Evolutionary conservation across 2,113 vertebrate genomes (phyloP), one percentile per base, ranked within the genome.

Genomic region (Bostrychus sinensis): DNA sequence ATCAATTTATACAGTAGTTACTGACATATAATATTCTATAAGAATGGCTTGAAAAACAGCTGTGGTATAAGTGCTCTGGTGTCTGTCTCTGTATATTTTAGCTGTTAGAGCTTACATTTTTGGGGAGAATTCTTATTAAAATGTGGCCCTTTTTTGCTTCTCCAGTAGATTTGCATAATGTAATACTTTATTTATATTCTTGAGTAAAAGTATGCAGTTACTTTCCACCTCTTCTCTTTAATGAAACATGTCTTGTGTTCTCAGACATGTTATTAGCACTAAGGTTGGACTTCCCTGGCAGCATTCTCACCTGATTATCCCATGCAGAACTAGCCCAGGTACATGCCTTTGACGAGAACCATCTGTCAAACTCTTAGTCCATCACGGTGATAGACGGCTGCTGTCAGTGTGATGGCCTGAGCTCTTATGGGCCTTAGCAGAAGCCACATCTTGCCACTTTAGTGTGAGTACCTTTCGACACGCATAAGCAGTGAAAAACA

Each of bases 351-450:
- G 59, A 66, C 66, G 71, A 34, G 64, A 80, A 72, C 67, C 62
- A 85, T 86, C 84, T 79, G 72, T 84, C 85, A 81, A 65, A 67
- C 62, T 70, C 58, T 11, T 50, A 64, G 72, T 23, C 72, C 76
- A 77, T 81, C 80, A 82, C 56, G 25, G 67, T 56, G 53, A 78
- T 60, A 77, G 83, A 80, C 80, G 72, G 9, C 71, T 5, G 8
- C 78, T 81, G 86, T 86, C 84, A 76, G 72, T 81, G 66, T 36
- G 1, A 65, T 62, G 23, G 36, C 63, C 75, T 86, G 81, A 83
- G 55, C 86, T 77, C 85, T 85, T 80, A 82, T 72, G 43, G 70
- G 62, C 60, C 55, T 58, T 37, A 70, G 41, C 22, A 54, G 69
- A 63, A 80, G 56, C 63, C 76, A 37, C 64, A 51, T 60, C 61